Evolutionary conservation across 2,797 vertebrate species (phyloP), one percentile per base, ranked within the genome.

Genomic region (Podarcis lilfordi): DNA sequence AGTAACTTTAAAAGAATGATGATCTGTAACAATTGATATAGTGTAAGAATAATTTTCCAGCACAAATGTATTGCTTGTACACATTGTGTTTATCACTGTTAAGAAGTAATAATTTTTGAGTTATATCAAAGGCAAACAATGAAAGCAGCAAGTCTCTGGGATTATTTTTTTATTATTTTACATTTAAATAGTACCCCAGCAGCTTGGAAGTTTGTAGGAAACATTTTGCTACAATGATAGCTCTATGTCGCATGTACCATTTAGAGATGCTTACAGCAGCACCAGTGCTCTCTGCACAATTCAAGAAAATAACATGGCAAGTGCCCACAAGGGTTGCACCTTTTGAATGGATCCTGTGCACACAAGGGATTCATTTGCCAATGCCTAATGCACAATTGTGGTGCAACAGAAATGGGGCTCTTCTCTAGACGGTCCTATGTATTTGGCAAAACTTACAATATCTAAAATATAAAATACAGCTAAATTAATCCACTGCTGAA

Each of bases 81-180:
- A 64, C 21, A 64, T 64, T 64, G 61, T 64, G 17, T 64, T 64
- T 23, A 64, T 64, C 21, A 35, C 80, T 66, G 11, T 82, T 68
- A 43, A 55, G 35, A 82, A 82, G 80, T 19, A 13, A 25, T 61
- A 5, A 17, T 64, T 64, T 66, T 35, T 66, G 59, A 35, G n/a
- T 23, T 37, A 61, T 61, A 61, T 10, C n/a, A 80, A 32, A 29
- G 15, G 4, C n/a, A 32, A 19, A 80, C 29, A 35, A 50, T 61
- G 50, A 79, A 59, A 55, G 15, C 55, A 80, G 66, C 13, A 40
- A 40, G 1, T 15, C 8, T 83, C 66, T 27, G 23, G 17, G 27
- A 83, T 69, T 83, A 83, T 83, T 83, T 80, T 80, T 84, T 84
- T 84, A 84, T 74, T 25, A n/a, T 25, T 74, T 84, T 84, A 19